Evolutionary conservation across 2,888 invertebrate species (phyloP).

Genomic region (Drosophila anomalata): DNA sequence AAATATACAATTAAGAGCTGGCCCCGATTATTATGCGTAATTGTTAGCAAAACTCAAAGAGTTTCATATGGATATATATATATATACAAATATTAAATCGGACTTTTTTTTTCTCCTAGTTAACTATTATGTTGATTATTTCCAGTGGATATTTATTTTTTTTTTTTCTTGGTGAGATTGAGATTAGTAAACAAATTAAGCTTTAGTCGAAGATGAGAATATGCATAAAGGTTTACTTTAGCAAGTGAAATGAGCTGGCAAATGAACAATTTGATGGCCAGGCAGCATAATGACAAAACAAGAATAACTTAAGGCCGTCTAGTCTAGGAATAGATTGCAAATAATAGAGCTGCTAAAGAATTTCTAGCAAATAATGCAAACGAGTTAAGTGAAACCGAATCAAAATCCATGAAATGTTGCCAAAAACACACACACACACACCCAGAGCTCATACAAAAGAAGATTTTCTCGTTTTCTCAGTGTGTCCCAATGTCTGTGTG

Average conservation of each 20-base stretch:
- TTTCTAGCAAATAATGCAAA: conserved; percentile 33
- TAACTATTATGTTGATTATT: conserved; percentile 4
- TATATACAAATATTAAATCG: background rate
- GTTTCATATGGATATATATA: conserved; percentile 65
- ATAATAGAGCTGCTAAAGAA: conserved; percentile 34
- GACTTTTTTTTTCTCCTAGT: conserved; percentile 38
- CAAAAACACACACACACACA: background rate
- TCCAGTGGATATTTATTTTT: background rate
- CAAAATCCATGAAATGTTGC: conserved; percentile 22
- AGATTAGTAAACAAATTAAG: conserved; percentile 37
- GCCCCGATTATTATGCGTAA: conserved; percentile 23
- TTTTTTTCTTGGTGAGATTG: background rate
- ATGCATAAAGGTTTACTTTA: conserved; percentile 8
- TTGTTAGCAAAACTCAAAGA: conserved; percentile 68
- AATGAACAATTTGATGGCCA: conserved; percentile 5
- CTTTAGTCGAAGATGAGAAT: conserved; percentile 32
- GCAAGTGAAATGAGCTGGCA: conserved; percentile 5
- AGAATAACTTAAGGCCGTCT: background rate
- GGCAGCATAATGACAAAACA: conserved; percentile 21
- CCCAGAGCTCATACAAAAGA: background rate
- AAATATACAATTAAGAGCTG: conserved; percentile 28
- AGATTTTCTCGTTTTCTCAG: background rate
- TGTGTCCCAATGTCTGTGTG: conserved; percentile 2
- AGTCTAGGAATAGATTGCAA: background rate
- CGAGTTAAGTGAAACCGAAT: conserved; percentile 16